A percentile compares a stretch with the other conserved stretches of the same genome.
Evolutionary conservation across 2,888 invertebrate genomes (phyloP).

Genomic region (Sipha maydis): DNA sequence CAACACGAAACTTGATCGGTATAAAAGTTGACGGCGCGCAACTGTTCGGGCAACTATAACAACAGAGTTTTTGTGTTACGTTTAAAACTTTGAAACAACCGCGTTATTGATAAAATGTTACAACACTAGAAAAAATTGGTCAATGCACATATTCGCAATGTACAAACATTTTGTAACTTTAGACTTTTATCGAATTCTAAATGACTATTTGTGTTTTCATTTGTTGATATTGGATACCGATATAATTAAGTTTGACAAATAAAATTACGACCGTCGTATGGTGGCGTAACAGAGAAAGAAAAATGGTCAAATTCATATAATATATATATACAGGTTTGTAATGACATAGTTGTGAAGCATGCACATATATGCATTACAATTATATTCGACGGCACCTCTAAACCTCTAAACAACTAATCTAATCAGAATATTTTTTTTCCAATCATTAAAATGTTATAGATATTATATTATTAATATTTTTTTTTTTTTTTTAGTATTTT

Average conservation of each 20-base stretch:
- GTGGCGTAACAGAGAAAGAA: neutral
- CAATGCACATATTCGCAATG: neutral
- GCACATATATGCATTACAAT: no score
- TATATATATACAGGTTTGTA: no score
- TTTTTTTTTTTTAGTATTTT: no score
- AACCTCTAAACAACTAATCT: no score
- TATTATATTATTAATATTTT: no score
- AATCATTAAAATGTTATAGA: no score
- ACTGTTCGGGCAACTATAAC: neutral
- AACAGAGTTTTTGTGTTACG: neutral
- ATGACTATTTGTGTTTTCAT: neutral
- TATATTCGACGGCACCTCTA: no score
- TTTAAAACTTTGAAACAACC: slow-evolving; percentile 23
- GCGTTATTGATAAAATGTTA: neutral
- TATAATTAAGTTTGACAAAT: neutral
- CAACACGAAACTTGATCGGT: neutral
- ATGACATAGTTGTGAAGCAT: neutral
- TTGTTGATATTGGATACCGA: neutral
- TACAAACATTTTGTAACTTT: neutral
- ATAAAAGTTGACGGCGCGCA: neutral
- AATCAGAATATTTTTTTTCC: no score
- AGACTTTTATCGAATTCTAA: neutral
- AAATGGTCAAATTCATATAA: neutral
- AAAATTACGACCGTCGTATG: neutral
- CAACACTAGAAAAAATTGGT: neutral